Base-by-base conservation (phyloP, 2,888 invertebrate species). In the Tryphoninae sp. region DNA sequence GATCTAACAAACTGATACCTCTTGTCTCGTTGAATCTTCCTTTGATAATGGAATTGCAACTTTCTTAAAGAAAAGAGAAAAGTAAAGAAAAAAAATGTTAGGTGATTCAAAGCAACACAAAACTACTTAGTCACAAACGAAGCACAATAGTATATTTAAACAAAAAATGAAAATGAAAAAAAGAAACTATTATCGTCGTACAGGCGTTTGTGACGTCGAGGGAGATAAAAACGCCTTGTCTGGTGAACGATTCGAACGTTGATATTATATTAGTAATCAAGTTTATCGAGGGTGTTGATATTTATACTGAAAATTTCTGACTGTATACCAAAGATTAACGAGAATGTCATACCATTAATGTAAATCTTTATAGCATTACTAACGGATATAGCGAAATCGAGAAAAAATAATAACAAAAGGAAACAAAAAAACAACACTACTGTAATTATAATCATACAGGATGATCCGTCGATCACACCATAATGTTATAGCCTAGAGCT, bases 291-390 rank as follows among this genome's bases (percentile, higher is more conserved):
- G 83, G 79, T 89, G 88, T 90, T 84, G 80, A 90, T 86, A 90
- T 89, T 88, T 87, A 88, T 85, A 87, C 84, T 83, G 85, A 86
- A 80, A 87, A 89, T 89, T 89, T 86, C 86, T 87, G 87, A 90
- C 89, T 89, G 86, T 89, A 91, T 91, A 92, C 92, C 92, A 92
- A 92, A 92, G 92, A 92, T 90, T 87, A 87, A 88, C 84, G 87
- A 88, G 88, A 90, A 88, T 86, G 86, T 91, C 89, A 90, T 88
- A 86, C 84, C 84, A 86, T 88, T 89, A 87, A 86, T 90, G 86
- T 90, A 89, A 89, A 89, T 85, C 79, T 79, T 79, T 82, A 78
- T 82, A 79, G 79, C 67, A 79, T 82, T 79, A 76, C 72, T 79
- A 82, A 79, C 62, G 19, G 42, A 69, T 67, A 67, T 81, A 76